Percentiles rank a stretch among this genome's conserved stretches.
phyloP scores from a whole-genome alignment of 1,140 invertebrate species.

The Hycleus cichorii region DNA sequence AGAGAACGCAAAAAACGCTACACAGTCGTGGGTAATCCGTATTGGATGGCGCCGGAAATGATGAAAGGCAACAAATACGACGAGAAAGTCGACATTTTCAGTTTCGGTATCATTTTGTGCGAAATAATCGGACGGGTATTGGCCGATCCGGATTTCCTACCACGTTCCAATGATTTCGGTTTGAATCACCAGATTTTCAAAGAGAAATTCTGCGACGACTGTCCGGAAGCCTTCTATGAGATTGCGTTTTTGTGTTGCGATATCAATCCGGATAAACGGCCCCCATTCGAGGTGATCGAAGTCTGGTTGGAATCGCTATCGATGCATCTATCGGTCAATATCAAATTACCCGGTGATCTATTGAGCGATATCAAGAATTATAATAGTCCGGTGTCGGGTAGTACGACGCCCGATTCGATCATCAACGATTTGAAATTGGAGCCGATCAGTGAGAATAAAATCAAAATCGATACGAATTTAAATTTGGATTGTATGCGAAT shows the following conservation, averaged over 20 bases:
- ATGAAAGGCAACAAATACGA: constrained; percentile 94
- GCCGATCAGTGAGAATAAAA: constrained; percentile 37
- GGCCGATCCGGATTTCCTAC: constrained; percentile 87
- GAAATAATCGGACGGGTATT: constrained; percentile 92
- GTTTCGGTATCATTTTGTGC: constrained; percentile 92
- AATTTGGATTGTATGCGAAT: constrained; percentile 27
- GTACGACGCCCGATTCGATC: constrained; percentile 49
- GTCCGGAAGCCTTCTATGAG: constrained; percentile 80
- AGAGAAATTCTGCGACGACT: constrained; percentile 80
- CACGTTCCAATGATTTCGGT: constrained; percentile 83
- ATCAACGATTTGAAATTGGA: constrained; percentile 36
- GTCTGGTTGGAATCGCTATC: constrained; percentile 72
- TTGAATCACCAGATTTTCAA: constrained; percentile 80
- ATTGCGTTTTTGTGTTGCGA: constrained; percentile 85
- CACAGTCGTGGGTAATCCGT: constrained; percentile 88
- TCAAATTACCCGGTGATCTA: constrained; percentile 56
- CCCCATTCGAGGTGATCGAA: constrained; percentile 79
- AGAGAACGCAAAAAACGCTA: constrained; percentile 61
- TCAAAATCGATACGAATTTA: constrained; percentile 22
- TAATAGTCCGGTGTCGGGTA: constrained; percentile 52
- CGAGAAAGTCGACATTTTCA: constrained; percentile 95
- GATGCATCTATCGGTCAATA: constrained; percentile 60
- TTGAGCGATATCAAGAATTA: constrained; percentile 71
- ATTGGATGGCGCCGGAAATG: constrained; percentile 99
- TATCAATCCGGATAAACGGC: constrained; percentile 78